Evolutionary conservation across 2,797 vertebrate species (phyloP), one percentile per base, ranked within the genome.

Genomic region (Gymnodraco acuticeps): DNA sequence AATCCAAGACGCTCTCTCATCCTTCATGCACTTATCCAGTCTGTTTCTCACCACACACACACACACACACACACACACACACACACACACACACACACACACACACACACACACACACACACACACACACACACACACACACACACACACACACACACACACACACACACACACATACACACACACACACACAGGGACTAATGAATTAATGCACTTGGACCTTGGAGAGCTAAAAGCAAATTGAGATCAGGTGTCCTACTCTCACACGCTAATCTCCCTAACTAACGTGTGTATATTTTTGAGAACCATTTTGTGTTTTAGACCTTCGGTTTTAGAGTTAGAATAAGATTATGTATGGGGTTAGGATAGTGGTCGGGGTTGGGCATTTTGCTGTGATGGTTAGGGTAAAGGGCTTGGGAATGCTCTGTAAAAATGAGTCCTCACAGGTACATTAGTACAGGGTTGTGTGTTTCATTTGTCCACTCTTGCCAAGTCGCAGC

Each of bases 181-280:
- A 51, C 50, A 20, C 50, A 13, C 73, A 60, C 63, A 67, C 52
- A 46, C 64, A 72, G 51, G 20, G 56, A 62, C 61, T 81, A 76
- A 80, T 80, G 42, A 61, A 66, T 75, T 66, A 75, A 69, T 64
- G 38, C 69, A 80, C 58, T 27, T 47, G 45, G 52, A 46, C 55
- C 75, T 55, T 33, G 12, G 38, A 61, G 62, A 59, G 41, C 59
- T 42, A 50, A 71, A 42, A 67, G 47, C 66, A 70, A 81, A 88
- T 54, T 81, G 53, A 68, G 75, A 81, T 80, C 64, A 84, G 45
- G 23, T 85, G 71, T 65, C 69, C 66, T 82, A 41, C 77, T 63
- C 46, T 77, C 46, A 70, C 47, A 53, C 23, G 13, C 43, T 54
- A 62, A 9, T 19, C 65, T 38, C 33, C 33, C 33, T 38, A 38